These are phyloP conservation scores for Poecilia gillii DNA, from an alignment of 2,797 vertebrate genomes.

Conservation along the genomic window DNA sequence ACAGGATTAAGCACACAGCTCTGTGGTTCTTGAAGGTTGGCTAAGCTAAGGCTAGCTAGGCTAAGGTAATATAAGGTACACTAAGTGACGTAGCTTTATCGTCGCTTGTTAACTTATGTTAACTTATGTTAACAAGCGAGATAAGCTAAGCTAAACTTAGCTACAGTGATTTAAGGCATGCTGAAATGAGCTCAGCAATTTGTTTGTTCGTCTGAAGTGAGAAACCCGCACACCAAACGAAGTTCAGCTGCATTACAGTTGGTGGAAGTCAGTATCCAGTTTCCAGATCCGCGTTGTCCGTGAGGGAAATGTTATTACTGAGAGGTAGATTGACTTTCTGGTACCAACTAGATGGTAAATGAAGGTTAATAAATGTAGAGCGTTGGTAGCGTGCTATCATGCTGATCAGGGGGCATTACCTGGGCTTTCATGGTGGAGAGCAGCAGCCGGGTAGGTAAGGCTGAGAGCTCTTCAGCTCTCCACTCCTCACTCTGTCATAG, in stretches of 20 bases:
- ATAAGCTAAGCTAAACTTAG: neutral
- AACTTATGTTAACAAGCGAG: neutral
- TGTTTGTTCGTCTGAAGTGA: neutral
- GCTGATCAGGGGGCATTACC: slow-evolving; percentile 69
- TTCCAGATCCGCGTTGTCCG: neutral
- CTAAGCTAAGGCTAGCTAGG: neutral
- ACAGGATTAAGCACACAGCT: neutral
- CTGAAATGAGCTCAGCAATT: neutral
- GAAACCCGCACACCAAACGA: neutral
- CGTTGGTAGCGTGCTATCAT: slow-evolving; percentile 26
- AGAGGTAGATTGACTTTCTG: neutral
- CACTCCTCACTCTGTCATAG: slow-evolving; percentile 46
- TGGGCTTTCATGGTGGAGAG: slow-evolving; percentile 65
- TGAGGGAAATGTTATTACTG: neutral
- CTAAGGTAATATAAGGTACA: neutral
- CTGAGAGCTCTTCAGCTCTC: slow-evolving; percentile 70
- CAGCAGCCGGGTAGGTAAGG: slow-evolving; percentile 47
- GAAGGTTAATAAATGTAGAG: slow-evolving; percentile 14
- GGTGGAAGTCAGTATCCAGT: neutral
- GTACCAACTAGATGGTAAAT: slow-evolving; percentile 15
- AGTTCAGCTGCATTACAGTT: neutral
- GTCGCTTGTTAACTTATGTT: no score
- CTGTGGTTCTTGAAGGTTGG: neutral
- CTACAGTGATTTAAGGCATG: neutral
- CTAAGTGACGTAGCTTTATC: neutral